phyloP scores from a whole-genome alignment of 53 echinoderm and acorn worm species.

The Actinopyga echinites region DNA sequence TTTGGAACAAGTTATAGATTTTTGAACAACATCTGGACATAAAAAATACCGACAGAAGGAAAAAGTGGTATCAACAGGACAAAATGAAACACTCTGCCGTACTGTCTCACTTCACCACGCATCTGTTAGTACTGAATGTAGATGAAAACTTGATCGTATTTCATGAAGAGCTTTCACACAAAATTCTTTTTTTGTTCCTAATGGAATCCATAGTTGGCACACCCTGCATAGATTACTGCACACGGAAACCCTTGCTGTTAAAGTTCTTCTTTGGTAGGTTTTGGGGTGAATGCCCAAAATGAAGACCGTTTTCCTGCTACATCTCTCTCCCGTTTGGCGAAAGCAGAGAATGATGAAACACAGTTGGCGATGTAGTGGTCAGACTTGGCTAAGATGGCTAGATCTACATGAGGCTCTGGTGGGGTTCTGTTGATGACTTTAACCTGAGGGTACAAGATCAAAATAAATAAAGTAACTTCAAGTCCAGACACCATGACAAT shows the following conservation, averaged over 20 bases:
- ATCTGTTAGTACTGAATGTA: no score
- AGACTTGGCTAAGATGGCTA: constrained; percentile 88
- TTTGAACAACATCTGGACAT: no score
- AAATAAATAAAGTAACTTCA: background rate
- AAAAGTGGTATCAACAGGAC: no score
- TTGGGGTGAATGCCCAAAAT: constrained; percentile 78
- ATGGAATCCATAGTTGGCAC: no score
- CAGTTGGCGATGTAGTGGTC: constrained; percentile 97
- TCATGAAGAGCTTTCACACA: no score
- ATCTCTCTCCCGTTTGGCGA: constrained; percentile 84
- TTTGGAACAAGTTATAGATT: no score
- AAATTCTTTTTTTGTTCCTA: no score
- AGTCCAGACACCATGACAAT: background rate
- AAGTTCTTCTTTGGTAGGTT: constrained; percentile 11
- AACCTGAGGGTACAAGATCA: constrained; percentile 38
- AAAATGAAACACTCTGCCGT: no score
- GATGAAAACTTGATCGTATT: no score
- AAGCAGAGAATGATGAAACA: constrained; percentile 85
- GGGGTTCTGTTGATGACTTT: constrained; percentile 69
- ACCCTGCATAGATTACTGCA: no score
- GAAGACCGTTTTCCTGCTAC: constrained; percentile 71
- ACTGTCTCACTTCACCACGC: no score
- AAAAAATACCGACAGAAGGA: no score
- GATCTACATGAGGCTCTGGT: constrained; percentile 80
- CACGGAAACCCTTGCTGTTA: background rate